Base-by-base conservation (phyloP, 2,113 vertebrate species). In the Suricata suricatta region DNA sequence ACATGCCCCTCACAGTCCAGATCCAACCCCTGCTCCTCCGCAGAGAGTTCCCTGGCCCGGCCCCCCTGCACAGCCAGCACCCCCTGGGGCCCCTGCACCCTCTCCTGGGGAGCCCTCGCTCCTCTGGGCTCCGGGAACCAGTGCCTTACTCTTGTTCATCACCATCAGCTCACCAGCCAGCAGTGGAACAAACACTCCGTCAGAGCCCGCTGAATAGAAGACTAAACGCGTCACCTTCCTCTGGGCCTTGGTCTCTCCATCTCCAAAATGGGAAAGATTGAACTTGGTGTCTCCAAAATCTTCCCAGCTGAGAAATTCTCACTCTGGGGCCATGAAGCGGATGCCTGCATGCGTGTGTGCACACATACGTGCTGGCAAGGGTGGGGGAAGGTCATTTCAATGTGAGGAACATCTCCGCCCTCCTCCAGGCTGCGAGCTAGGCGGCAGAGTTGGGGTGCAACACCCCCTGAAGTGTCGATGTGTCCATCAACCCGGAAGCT, bases 361-460 rank as follows among this genome's bases (percentile, higher is more conserved):
- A 4, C 7, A 1, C 15, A 12, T 11, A 21, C 25, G 33, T 31
- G 2, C 14, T 88, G 41, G 11, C 1, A 0, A 27, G 52, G 12
- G 10, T 3, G 5, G 41, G 50, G 33, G 33, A 72, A 54, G 9
- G 35, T 10, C 27, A 10, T 15, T 44, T 69, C 27, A 8, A 14
- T 21, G 13, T 47, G n/a, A 33, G 29, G 41, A 54, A 10, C 2
- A 23, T 19, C 44, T 54, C 44, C 27, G 7, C 41, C 31, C 11
- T 35, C 4, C 38, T 92, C 76, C 25, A 7, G 47, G 77, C 38
- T 12, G 17, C 19, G 38, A 33, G 64, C 64, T 27, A 66, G 29
- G 64, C 13, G 16, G 31, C 66, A 17, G 15, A 69, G 14, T n/a
- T 69, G 66, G 33, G 33, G 7, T n/a, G 33, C 66, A 17, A 3